A percentile compares a stretch with the other conserved stretches of the same genome.
Conservation (phyloP, 1,140 invertebrate genomes). For the Artemia franciscana region DNA sequence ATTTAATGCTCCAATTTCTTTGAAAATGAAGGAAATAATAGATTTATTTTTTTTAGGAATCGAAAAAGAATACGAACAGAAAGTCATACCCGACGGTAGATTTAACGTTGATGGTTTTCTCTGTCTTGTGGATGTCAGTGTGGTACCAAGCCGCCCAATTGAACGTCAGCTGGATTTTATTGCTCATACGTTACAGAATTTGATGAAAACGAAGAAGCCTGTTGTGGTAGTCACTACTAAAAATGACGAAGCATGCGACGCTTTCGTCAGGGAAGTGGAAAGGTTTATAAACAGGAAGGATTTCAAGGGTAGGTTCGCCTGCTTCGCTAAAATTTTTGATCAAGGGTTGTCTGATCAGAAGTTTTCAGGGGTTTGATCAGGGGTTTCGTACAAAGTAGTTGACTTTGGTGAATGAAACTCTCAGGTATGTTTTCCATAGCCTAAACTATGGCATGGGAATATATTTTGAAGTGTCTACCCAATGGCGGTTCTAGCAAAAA, state of each 20-base stretch:
- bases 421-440: no score
- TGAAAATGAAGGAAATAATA: no score
- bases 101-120: conserved; percentile 85
- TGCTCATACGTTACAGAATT: conserved; percentile 52
- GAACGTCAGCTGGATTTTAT: conserved; percentile 61
- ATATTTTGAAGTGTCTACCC: no score
- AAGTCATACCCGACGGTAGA: conserved; percentile 75
- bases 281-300: conserved; percentile 69
- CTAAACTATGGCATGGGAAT: no score
- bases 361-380: no score
- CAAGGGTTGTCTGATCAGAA: background rate
- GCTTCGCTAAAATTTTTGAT: background rate
- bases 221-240: conserved; percentile 86
- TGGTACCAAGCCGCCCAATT: conserved; percentile 62
- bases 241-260: conserved; percentile 75
- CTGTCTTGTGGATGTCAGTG: conserved; percentile 85
- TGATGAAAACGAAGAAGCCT: conserved; percentile 81
- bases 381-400: no score
- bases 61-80: conserved; percentile 86
- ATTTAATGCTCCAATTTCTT: no score
- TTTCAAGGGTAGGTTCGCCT: conserved; percentile 38
- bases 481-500: no score
- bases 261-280: conserved; percentile 68
- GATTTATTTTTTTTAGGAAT: conserved; percentile 21
- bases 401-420: no score